Evolutionary conservation across 2,797 vertebrate genomes (phyloP).

Genomic region (Leuciscus waleckii): DNA sequence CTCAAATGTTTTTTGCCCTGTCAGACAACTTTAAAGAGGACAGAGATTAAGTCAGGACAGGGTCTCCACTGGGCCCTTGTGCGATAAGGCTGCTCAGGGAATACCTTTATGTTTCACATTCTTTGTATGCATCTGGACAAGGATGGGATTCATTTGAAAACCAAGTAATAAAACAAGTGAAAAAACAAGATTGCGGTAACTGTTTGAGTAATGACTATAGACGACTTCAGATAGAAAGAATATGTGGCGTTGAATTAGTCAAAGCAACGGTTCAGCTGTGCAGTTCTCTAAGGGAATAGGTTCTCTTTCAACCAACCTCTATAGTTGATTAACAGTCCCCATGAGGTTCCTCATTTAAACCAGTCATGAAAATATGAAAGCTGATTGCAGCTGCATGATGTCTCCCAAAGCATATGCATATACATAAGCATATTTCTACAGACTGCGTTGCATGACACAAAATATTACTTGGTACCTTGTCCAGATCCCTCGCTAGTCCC

Average conservation of each 20-base stretch:
- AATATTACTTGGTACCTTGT: neutral
- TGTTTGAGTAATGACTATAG: slow-evolving; percentile 53
- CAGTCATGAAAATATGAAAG: slow-evolving; percentile 53
- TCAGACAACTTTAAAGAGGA: slow-evolving; percentile 44
- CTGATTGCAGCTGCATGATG: slow-evolving; percentile 28
- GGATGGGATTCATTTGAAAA: slow-evolving; percentile 36
- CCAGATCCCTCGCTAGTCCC: slow-evolving; percentile 19
- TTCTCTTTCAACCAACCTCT: slow-evolving; percentile 57
- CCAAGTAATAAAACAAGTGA: neutral
- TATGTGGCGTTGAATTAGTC: slow-evolving; percentile 30
- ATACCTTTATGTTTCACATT: slow-evolving; percentile 51
- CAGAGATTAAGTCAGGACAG: slow-evolving; percentile 41
- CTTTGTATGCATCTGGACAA: slow-evolving; percentile 22
- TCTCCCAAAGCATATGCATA: neutral
- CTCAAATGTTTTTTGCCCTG: slow-evolving; percentile 40
- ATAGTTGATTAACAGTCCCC: slow-evolving; percentile 63
- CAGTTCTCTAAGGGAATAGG: slow-evolving; percentile 47
- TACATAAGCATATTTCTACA: slow-evolving; percentile 3
- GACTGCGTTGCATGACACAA: slow-evolving; percentile 36
- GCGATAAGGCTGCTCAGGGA: slow-evolving; percentile 33
- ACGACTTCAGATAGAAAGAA: slow-evolving; percentile 22
- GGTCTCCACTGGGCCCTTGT: slow-evolving; percentile 37
- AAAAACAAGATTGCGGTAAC: slow-evolving; percentile 15
- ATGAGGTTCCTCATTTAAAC: slow-evolving; percentile 55
- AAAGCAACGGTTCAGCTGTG: slow-evolving; percentile 55